Evolutionary conservation across 2,888 invertebrate species (phyloP).

Genomic region (Morinoia aosen): DNA sequence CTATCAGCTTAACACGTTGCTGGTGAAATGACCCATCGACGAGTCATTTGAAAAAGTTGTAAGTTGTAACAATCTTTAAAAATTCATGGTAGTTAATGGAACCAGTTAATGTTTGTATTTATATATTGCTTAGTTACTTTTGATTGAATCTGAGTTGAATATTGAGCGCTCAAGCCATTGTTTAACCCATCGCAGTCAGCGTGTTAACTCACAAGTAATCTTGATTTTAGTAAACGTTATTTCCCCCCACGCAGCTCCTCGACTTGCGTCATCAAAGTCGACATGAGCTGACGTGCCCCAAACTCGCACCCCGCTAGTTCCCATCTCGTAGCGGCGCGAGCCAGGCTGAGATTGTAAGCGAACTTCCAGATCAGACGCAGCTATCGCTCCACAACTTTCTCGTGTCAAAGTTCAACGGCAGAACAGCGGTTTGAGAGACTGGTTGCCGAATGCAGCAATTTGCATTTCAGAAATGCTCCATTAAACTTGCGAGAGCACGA

Average conservation of each 20-base stretch:
- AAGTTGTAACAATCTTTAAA: too few relatives aligned
- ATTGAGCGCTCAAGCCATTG: too few relatives aligned
- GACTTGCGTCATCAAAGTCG: background rate
- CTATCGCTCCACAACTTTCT: background rate
- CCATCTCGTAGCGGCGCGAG: background rate
- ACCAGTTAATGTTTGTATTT: too few relatives aligned
- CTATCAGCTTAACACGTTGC: too few relatives aligned
- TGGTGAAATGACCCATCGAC: too few relatives aligned
- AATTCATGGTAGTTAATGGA: too few relatives aligned
- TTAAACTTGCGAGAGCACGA: background rate
- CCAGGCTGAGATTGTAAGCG: background rate
- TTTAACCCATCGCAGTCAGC: too few relatives aligned
- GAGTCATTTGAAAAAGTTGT: too few relatives aligned
- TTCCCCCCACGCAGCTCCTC: background rate
- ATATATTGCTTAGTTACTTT: too few relatives aligned
- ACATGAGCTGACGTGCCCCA: background rate
- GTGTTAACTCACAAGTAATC: background rate
- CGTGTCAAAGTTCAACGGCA: background rate
- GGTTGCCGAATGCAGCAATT: background rate
- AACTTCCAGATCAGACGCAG: background rate
- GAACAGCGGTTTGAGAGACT: background rate
- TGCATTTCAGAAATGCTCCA: background rate
- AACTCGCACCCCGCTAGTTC: background rate
- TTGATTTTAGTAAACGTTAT: background rate
- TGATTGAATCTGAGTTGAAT: too few relatives aligned